Evolutionary conservation across 2,888 invertebrate genomes (phyloP), one percentile per base, ranked within the genome.

Genomic region (Neoitamus cyanurus): DNA sequence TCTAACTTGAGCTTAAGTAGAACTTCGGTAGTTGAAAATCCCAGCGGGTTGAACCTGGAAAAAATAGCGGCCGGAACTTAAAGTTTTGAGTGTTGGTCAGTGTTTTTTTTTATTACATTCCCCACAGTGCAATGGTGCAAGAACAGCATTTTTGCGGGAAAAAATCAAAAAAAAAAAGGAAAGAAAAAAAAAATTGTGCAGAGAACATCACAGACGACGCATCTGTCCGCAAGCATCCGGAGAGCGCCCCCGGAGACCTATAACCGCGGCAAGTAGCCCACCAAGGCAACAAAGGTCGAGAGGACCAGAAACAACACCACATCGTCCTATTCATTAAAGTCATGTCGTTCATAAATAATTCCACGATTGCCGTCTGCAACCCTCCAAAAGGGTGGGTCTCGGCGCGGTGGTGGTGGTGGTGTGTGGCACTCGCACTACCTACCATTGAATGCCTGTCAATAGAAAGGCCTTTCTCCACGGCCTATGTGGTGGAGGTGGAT

Each of bases 331-430:
- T 80, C 80, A 80, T 80, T 80, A 80, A 80, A 80, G 20, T 80
- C 80, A 34, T 80, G 80, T 80, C 80, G 31, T 80, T 80, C 80
- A 80, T 80, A 80, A 80, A 80, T 80, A 80, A 80, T 80, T 80
- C 80, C 28, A 31, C 30, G 68, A 58, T 68, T 80, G 80, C 58
- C 68, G 48, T 48, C 80, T 68, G 34, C 34, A 58, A n/a, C 48
- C 80, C 80, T 80, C 77, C 28, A 6, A 77, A 42, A 77, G 25
- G 77, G 46, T 46, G 42, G 42, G 42, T n/a, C n/a, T 9, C 37
- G 15, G 20, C n/a, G n/a, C n/a, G n/a, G 4, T 37, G 31, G 20
- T 3, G 25, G 75, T 46, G 25, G 77, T 77, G 75, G 36, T 28
- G 25, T 11, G 30, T 20, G n/a, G n/a, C n/a, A n/a, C n/a, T n/a